Evolutionary conservation across 2,888 invertebrate species (phyloP), one percentile per base, ranked within the genome.

Genomic region (Polydesmus complanatus): DNA sequence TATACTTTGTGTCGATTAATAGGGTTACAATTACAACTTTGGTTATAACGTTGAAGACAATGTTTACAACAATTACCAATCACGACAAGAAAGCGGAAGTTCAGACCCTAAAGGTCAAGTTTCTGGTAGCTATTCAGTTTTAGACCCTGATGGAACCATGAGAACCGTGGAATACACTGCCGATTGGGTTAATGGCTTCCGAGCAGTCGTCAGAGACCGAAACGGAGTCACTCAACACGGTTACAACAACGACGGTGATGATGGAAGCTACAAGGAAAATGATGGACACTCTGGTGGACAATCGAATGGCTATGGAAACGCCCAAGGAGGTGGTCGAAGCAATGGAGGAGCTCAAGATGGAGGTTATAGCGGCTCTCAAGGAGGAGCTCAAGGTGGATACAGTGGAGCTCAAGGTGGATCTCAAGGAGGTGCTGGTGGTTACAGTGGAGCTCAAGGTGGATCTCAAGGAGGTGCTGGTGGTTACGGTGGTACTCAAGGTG

Each of bases 11-110:
- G n/a, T n/a, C n/a, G n/a, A n/a, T 57, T 26, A 25, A 53, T 67
- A 83, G 83, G 85, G 84, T 1, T 82, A 83, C 70, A 86, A 86
- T n/a, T 84, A 86, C 71, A 78, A 80, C 50, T 87, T 84, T 73
- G 79, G 84, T 1, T 87, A 86, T 69, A 86, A 86, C 57, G 84
- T 87, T 37, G 82, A 85, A 68, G 86, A 87, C 73, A 83, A 83
- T 2, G 77, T 80, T 66, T 83, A 82, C 23, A 83, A 84, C 59
- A 85, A 86, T 73, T 80, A 80, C 60, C 86, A 87, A 73, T 81
- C 81, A 68, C 85, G 84, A 67, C 80, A 83, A 66, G 86, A 87
- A 71, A 78, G 79, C 5, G 79, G 87, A 60, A 80, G 83, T 67
- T 27, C 21, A 8, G 59, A 37, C 22, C 87, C 86, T 2, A 56